Conservation (phyloP, 2,888 invertebrate species). For the Abrostola triplasia region DNA sequence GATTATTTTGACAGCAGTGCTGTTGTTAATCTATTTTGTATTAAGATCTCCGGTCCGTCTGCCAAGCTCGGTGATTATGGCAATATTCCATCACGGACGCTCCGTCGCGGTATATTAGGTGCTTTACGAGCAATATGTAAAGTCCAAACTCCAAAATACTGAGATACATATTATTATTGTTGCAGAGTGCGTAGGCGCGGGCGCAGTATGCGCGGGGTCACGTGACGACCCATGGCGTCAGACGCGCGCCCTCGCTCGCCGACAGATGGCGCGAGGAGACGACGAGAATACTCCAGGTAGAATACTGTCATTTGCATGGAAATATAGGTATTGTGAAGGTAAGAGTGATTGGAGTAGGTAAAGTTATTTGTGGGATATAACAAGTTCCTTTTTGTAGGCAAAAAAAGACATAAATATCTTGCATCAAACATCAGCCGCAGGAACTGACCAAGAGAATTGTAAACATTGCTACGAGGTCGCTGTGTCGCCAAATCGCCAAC, state of each 20-base stretch:
- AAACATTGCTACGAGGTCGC: constrained; percentile 84
- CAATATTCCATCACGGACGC: constrained; percentile 1
- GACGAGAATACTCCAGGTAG: constrained; percentile 81
- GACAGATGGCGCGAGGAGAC: constrained; percentile 83
- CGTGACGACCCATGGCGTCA: constrained; percentile 80
- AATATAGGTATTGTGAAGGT: neutral
- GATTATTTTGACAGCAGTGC: neutral
- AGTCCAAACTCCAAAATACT: constrained; percentile 9
- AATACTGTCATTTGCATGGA: neutral
- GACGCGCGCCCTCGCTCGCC: constrained; percentile 81
- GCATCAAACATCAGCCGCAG: constrained; percentile 52
- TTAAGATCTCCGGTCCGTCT: neutral
- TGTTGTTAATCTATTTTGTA: neutral
- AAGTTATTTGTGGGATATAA: neutral
- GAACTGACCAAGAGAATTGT: constrained; percentile 76
- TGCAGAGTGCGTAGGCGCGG: constrained; percentile 68
- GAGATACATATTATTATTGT: constrained; percentile 56
- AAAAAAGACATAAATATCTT: constrained; percentile 26
- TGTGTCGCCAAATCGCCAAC: constrained; percentile 82
- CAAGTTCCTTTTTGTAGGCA: neutral
- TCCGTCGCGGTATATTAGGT: constrained; percentile 18
- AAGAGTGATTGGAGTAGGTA: neutral
- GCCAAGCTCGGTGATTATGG: constrained; percentile 2
- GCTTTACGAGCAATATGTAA: neutral
- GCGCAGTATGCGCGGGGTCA: constrained; percentile 80